Conservation (phyloP, 2,888 invertebrate genomes). For the Mamestra brassicae region DNA sequence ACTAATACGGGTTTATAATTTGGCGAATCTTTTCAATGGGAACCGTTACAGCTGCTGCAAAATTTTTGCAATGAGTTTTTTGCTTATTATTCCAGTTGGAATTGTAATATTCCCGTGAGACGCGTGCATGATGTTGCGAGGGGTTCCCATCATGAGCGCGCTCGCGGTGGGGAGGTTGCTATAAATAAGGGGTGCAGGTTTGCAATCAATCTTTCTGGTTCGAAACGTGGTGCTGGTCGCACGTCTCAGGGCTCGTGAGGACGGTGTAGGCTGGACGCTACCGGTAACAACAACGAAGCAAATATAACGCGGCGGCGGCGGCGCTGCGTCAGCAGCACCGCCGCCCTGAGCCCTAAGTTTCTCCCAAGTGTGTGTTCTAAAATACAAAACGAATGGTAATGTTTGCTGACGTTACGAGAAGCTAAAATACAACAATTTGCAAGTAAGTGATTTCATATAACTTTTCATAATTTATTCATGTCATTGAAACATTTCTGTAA, state of each 20-base stretch:
- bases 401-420: neutral
- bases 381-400: neutral
- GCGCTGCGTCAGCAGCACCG: too few relatives aligned
- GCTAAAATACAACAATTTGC: neutral
- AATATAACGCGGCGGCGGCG: too few relatives aligned
- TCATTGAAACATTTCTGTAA: neutral
- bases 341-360: too few relatives aligned
- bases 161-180: neutral
- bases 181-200: neutral
- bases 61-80: neutral
- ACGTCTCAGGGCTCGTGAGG: neutral
- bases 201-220: neutral
- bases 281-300: neutral
- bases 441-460: conserved; percentile 11
- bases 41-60: conserved; percentile 13
- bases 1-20: conserved; percentile 11
- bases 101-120: neutral
- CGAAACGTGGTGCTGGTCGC: neutral
- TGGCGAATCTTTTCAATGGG: conserved; percentile 6
- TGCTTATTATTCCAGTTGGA: conserved; percentile 19
- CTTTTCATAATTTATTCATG: neutral
- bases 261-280: too few relatives aligned
- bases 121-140: neutral
- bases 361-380: too few relatives aligned
- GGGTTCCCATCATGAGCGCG: neutral